phyloP scores from a whole-genome alignment of 2,888 invertebrate genomes.

The Folsomia manolachei region DNA sequence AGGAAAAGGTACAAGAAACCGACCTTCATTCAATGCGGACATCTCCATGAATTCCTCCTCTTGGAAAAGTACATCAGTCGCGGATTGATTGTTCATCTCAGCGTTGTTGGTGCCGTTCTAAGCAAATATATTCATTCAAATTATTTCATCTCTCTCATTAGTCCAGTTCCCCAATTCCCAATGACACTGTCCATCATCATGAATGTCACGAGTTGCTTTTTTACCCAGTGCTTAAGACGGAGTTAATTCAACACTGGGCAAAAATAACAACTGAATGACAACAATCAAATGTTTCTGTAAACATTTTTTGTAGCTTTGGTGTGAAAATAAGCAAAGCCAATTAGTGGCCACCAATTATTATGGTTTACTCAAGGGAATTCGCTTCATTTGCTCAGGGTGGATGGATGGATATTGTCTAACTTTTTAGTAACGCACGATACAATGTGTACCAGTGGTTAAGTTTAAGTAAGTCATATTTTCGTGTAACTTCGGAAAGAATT shows the following conservation, averaged over 20 bases:
- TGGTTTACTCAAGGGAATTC: too few species aligned
- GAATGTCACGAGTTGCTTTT: neutral
- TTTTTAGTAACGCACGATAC: too few species aligned
- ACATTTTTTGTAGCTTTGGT: neutral
- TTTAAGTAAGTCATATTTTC: too few species aligned
- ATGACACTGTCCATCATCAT: neutral
- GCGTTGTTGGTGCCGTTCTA: conserved; percentile 57
- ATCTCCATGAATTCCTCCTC: conserved; percentile 87
- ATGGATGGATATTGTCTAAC: too few species aligned
- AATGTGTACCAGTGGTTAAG: too few species aligned
- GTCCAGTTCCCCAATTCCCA: conserved; percentile 14
- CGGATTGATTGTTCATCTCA: conserved; percentile 65
- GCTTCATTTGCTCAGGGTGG: too few species aligned
- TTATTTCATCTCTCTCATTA: neutral
- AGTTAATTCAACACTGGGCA: neutral
- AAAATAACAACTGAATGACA: neutral
- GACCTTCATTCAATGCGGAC: conserved; percentile 78
- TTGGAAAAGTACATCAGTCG: conserved; percentile 77
- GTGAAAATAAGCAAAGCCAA: too few species aligned
- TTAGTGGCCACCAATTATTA: neutral
- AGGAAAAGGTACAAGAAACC: conserved; percentile 55
- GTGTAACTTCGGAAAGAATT: too few species aligned
- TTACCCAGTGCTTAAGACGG: neutral
- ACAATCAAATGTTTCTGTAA: neutral
- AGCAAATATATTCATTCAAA: conserved; percentile 24